Conservation (phyloP, 2,797 vertebrate species). For the Crenichthys baileyi region DNA sequence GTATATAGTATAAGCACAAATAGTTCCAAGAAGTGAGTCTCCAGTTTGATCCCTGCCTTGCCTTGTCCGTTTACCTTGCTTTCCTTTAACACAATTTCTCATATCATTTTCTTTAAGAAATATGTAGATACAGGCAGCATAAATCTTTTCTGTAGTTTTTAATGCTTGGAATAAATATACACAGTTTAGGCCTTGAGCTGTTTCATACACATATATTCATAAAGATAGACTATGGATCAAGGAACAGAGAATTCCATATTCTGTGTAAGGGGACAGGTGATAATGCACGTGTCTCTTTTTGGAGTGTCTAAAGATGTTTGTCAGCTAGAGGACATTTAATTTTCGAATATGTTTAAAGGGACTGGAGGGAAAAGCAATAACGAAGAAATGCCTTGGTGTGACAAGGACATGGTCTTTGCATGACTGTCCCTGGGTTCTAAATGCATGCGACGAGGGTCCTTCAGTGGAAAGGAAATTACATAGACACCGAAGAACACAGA, state of each 20-base stretch:
- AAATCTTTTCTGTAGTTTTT: slow-evolving; percentile 15
- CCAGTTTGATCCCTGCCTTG: background rate
- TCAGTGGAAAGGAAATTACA: slow-evolving; percentile 1
- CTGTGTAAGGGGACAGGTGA: slow-evolving; percentile 59
- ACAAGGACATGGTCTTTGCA: slow-evolving; percentile 13
- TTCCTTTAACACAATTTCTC: background rate
- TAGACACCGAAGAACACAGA: slow-evolving; percentile 25
- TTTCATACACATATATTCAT: slow-evolving; percentile 40
- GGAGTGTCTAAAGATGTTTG: slow-evolving; percentile 60
- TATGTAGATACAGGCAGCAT: background rate
- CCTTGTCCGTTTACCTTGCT: no score
- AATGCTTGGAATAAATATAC: slow-evolving; percentile 49
- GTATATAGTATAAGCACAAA: background rate
- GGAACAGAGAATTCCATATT: slow-evolving; percentile 67
- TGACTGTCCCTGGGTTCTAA: slow-evolving; percentile 13
- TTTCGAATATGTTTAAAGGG: slow-evolving; percentile 66
- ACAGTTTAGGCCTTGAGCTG: slow-evolving; percentile 27
- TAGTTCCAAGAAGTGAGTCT: background rate
- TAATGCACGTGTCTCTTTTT: slow-evolving; percentile 50
- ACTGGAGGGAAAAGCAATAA: slow-evolving; percentile 22
- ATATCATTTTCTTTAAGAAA: background rate
- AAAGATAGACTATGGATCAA: no score
- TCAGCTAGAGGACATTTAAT: slow-evolving; percentile 32
- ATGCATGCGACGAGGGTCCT: slow-evolving; percentile 1
- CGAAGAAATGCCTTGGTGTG: slow-evolving; percentile 18